phyloP scores from a whole-genome alignment of 1,140 invertebrate genomes.

The Tetraneura akinire region DNA sequence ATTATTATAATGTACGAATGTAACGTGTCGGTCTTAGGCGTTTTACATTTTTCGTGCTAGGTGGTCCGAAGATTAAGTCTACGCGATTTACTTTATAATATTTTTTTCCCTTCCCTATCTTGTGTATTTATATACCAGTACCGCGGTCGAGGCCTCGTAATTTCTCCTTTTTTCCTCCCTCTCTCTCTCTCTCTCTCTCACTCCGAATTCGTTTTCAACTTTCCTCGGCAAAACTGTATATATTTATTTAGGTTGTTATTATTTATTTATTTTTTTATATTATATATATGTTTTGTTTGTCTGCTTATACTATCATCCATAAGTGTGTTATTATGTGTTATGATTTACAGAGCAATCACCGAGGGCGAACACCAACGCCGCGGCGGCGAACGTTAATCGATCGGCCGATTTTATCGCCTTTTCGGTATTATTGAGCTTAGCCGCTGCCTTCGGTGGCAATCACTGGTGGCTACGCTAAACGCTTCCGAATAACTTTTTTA shows the following conservation, averaged over 20 bases:
- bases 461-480: slow-evolving; percentile 27
- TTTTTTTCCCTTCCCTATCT: too few species aligned
- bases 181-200: background rate
- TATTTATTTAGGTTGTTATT: too few species aligned
- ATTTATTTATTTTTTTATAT: slow-evolving; percentile 21
- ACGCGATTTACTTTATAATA: background rate
- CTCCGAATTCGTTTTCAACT: too few species aligned
- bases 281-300: background rate
- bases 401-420: slow-evolving; percentile 17
- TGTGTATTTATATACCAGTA: too few species aligned
- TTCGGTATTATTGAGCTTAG: slow-evolving; percentile 22
- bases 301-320: background rate
- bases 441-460: slow-evolving; percentile 13
- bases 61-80: background rate
- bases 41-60: background rate
- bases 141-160: background rate
- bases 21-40: background rate
- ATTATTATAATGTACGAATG: too few species aligned
- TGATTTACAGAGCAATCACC: slow-evolving; percentile 47
- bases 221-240: too few species aligned
- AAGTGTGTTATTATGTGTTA: slow-evolving; percentile 48
- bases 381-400: slow-evolving; percentile 19
- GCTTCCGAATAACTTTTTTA: background rate
- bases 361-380: background rate
- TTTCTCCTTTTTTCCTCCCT: background rate